These are phyloP conservation scores for Pygathrix nemaeus DNA, from an alignment of 2,113 vertebrate genomes.

Conservation along the genomic window DNA sequence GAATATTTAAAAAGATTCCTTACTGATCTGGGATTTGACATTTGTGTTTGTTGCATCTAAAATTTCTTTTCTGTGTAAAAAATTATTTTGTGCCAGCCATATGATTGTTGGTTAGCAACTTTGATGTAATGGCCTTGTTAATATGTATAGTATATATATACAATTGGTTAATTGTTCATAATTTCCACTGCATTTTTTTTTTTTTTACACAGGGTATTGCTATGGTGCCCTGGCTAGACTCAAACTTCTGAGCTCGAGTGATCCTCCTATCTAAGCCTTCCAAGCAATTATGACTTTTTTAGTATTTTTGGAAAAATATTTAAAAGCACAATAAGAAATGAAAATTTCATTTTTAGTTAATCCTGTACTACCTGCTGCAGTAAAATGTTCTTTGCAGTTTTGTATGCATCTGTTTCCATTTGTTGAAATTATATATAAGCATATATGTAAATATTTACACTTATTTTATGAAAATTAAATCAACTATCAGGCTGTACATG, in stretches of 20 bases:
- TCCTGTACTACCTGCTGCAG: too few relatives aligned
- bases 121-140: neutral
- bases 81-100: neutral
- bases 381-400: neutral
- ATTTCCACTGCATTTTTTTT: neutral
- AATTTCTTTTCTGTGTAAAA: neutral
- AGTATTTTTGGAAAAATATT: neutral
- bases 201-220: too few relatives aligned
- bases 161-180: neutral
- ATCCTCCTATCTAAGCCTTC: too few relatives aligned
- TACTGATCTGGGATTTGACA: neutral
- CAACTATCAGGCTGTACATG: neutral
- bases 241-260: too few relatives aligned
- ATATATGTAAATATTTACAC: neutral
- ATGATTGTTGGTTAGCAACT: accelerated
- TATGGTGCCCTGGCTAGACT: too few relatives aligned
- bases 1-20: neutral
- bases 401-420: neutral
- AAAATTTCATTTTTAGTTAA: neutral
- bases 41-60: neutral
- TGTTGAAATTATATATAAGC: neutral
- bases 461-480: neutral
- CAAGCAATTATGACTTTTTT: too few relatives aligned
- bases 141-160: neutral
- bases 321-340: neutral